phyloP scores from a whole-genome alignment of 1,140 invertebrate species.

The Plutomurus gul region DNA sequence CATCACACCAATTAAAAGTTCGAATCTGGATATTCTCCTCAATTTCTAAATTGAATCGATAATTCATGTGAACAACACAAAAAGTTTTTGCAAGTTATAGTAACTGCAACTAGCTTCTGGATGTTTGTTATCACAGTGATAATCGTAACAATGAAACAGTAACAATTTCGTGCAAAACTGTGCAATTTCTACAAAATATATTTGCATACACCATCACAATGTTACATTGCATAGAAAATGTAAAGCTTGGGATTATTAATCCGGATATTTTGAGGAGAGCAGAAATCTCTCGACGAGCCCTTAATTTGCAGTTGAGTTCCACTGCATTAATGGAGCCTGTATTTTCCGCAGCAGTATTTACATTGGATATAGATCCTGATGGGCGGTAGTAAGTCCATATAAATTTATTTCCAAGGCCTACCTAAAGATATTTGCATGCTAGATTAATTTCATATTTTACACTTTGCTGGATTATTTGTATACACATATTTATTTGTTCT shows the following conservation, averaged over 20 bases:
- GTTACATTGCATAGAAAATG: conserved; percentile 31
- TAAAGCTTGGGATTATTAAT: conserved; percentile 5
- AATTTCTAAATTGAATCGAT: too few relatives aligned
- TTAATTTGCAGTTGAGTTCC: conserved; percentile 26
- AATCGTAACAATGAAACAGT: too few relatives aligned
- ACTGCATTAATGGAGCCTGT: conserved; percentile 22
- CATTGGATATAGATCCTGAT: conserved; percentile 34
- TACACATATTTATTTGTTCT: conserved; percentile 22
- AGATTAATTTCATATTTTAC: not conserved
- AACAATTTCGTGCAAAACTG: too few relatives aligned
- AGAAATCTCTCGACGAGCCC: conserved; percentile 32
- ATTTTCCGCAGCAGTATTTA: not conserved
- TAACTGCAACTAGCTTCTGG: too few relatives aligned
- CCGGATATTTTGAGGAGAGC: conserved; percentile 14
- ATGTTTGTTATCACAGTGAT: too few relatives aligned
- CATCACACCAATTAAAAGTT: too few relatives aligned
- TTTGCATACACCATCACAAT: not conserved
- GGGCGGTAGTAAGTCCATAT: conserved; percentile 36
- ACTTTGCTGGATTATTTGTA: not conserved
- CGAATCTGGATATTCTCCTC: too few relatives aligned
- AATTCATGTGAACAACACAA: too few relatives aligned
- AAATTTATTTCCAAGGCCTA: too few relatives aligned
- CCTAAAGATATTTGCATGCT: too few relatives aligned
- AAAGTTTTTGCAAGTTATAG: too few relatives aligned
- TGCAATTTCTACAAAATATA: too few relatives aligned